These are phyloP conservation scores for Cantharis rustica DNA, from an alignment of 2,888 invertebrate species.

Conservation along the genomic window DNA sequence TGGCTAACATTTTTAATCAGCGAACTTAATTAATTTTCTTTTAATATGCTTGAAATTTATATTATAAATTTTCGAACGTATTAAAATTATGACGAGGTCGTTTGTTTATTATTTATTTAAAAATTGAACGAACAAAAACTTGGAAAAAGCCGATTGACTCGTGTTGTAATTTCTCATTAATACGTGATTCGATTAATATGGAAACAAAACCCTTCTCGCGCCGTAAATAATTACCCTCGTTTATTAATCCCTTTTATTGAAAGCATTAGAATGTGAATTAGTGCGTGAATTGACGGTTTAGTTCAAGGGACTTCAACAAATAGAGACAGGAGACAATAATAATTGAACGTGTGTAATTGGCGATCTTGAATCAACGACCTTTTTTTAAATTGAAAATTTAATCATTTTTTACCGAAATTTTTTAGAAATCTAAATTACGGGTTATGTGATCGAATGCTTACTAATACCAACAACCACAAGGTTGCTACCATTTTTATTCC, in stretches of 20 bases:
- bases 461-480: not conserved
- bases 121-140: not conserved
- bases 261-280: conserved; percentile 39
- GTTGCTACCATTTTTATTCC: not conserved
- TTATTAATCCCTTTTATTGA: conserved; percentile 25
- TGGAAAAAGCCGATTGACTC: not conserved
- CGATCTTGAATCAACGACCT: not conserved
- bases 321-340: not conserved
- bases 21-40: not conserved
- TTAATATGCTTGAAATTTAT: not conserved
- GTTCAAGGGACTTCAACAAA: conserved; percentile 33
- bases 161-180: conserved; percentile 13
- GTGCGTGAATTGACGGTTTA: conserved; percentile 44
- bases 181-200: conserved; percentile 31
- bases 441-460: not conserved
- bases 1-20: not conserved
- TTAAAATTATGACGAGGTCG: not conserved
- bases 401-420: not conserved
- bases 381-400: not conserved
- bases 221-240: conserved; percentile 2
- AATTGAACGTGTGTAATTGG: not conserved
- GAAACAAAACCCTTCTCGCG: conserved; percentile 8
- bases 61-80: not conserved
- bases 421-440: not conserved
- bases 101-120: not conserved